Percentiles rank a stretch among this genome's conserved stretches.
Evolutionary conservation across 2,797 vertebrate species (phyloP).

Genomic region (Aselliscus stoliczkanus): DNA sequence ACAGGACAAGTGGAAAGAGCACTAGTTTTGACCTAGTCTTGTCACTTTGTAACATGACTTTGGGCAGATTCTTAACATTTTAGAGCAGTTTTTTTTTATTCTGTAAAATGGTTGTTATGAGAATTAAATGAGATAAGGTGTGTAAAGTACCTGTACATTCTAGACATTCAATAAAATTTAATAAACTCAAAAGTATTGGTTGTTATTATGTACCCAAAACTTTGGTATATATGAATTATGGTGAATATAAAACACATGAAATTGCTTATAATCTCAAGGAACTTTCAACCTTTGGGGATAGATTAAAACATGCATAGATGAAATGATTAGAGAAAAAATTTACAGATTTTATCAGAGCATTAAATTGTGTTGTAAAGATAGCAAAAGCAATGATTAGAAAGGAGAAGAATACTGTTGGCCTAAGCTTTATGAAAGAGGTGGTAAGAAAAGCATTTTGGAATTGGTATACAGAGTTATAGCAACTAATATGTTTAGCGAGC

Average conservation of each 20-base stretch:
- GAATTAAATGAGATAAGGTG: conserved; percentile 16
- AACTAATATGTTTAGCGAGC: not conserved
- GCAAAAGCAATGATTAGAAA: not conserved
- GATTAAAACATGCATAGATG: not conserved
- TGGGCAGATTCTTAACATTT: conserved; percentile 4
- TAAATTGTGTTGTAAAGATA: conserved; percentile 38
- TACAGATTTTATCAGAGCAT: not conserved
- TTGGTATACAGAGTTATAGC: not conserved
- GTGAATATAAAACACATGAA: conserved; percentile 23
- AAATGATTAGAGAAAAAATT: conserved; percentile 39
- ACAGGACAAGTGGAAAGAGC: not conserved
- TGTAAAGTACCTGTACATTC: not conserved
- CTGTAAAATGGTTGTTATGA: conserved; percentile 3
- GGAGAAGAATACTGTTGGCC: not conserved
- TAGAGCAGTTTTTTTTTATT: conserved; percentile 42
- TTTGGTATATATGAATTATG: conserved; percentile 8
- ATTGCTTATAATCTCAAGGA: not conserved
- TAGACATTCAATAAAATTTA: conserved; percentile 33
- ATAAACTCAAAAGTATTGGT: conserved; percentile 11
- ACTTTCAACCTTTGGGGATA: not conserved
- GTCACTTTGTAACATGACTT: not conserved
- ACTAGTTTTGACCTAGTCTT: conserved; percentile 2
- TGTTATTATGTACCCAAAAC: not conserved
- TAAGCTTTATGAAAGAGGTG: not conserved
- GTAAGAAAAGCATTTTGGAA: conserved; percentile 5